phyloP scores from a whole-genome alignment of 2,797 vertebrate species.

The Valencia hispanica region DNA sequence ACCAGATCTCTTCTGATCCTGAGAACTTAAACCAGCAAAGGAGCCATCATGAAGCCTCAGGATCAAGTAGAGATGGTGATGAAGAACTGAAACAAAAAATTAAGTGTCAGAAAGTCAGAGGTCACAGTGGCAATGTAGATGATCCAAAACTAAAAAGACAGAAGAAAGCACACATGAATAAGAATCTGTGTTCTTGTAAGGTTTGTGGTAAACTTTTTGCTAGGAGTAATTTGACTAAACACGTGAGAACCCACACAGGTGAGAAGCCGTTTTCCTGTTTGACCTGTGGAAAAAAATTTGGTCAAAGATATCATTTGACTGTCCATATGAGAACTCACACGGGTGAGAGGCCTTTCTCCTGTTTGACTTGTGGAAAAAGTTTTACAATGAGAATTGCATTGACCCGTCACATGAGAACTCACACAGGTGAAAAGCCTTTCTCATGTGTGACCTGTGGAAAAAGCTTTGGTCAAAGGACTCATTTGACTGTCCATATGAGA shows the following conservation, averaged over 20 bases:
- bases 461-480: background rate
- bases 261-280: conserved; percentile 1
- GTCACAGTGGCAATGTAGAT: background rate
- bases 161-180: background rate
- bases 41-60: background rate
- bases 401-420: background rate
- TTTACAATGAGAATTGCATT: background rate
- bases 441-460: background rate
- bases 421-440: conserved; percentile 1
- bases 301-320: background rate
- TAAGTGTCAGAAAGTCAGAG: background rate
- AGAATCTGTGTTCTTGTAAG: background rate
- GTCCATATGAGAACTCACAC: conserved; percentile 1
- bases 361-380: conserved; percentile 2
- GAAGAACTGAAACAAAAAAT: background rate
- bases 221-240: background rate
- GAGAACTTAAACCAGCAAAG: background rate
- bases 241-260: background rate
- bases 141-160: background rate
- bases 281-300: conserved; percentile 1
- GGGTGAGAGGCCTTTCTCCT: background rate
- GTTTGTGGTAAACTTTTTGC: conserved; percentile 1
- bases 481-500: background rate
- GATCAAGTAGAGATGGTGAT: background rate
- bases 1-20: background rate